phyloP scores from a whole-genome alignment of 1,140 invertebrate species.

The Battus philenor region DNA sequence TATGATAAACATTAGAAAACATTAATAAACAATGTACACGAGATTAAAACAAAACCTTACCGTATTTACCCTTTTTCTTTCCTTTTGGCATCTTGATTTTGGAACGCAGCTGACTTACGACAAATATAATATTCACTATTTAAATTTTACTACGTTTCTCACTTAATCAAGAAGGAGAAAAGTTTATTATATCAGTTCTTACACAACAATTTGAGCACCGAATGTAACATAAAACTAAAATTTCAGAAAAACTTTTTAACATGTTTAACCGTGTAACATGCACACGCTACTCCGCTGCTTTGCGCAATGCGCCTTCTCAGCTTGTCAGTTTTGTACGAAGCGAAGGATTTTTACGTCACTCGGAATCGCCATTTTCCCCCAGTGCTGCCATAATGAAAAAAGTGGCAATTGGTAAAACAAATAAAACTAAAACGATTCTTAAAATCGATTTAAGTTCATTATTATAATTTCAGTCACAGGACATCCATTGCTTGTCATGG shows the following conservation, averaged over 20 bases:
- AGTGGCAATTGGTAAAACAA: too few species aligned
- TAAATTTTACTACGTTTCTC: constrained; percentile 66
- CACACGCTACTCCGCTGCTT: constrained; percentile 65
- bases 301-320: constrained; percentile 58
- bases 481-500: too few species aligned
- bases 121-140: constrained; percentile 61
- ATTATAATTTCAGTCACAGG: too few species aligned
- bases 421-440: too few species aligned
- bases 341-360: constrained; percentile 42
- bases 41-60: constrained; percentile 38
- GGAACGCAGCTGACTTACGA: constrained; percentile 38
- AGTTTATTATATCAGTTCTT: constrained; percentile 74
- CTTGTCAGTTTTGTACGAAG: constrained; percentile 43
- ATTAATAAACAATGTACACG: not conserved
- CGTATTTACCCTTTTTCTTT: constrained; percentile 73
- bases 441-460: too few species aligned
- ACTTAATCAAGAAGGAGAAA: constrained; percentile 76
- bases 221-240: constrained; percentile 75
- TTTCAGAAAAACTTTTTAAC: constrained; percentile 76
- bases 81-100: constrained; percentile 68
- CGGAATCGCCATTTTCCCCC: constrained; percentile 27
- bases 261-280: constrained; percentile 75
- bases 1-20: not conserved
- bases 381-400: constrained; percentile 29
- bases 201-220: constrained; percentile 64